Conservation (phyloP, 2,113 vertebrate species). For the Apeltes quadracus region DNA sequence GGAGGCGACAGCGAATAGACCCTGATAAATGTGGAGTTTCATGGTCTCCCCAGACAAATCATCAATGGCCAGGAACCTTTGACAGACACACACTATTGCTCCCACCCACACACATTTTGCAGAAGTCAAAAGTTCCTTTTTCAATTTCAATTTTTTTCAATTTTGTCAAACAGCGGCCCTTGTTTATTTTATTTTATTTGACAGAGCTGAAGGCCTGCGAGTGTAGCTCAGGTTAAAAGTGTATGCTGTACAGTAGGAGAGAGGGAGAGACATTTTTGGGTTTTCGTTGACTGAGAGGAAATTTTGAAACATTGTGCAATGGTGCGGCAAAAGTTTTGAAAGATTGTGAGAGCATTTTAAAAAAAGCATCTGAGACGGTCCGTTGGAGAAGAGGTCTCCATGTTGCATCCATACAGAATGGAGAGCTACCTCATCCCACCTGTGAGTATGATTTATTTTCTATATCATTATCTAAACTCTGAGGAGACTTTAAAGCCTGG, state of each 20-base stretch:
- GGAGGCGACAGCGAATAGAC: conserved; percentile 70
- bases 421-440: conserved; percentile 84
- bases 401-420: conserved; percentile 86
- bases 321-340: conserved; percentile 83
- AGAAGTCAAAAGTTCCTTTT: conserved; percentile 77
- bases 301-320: conserved; percentile 86
- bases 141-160: conserved; percentile 68
- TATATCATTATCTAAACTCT: conserved; percentile 10
- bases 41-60: conserved; percentile 74
- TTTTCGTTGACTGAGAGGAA: conserved; percentile 82
- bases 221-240: conserved; percentile 21
- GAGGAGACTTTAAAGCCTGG: not conserved
- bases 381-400: conserved; percentile 77
- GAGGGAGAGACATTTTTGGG: conserved; percentile 54
- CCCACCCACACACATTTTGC: conserved; percentile 73
- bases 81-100: conserved; percentile 71
- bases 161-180: conserved; percentile 47
- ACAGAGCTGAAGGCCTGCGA: conserved; percentile 36
- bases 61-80: conserved; percentile 75
- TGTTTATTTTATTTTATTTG: conserved; percentile 42
- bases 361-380: conserved; percentile 65
- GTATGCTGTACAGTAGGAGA: conserved; percentile 49
- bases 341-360: conserved; percentile 76
- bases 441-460: conserved; percentile 75
- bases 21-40: conserved; percentile 76